Evolutionary conservation across 23 tunicate species (phyloP), one percentile per base, ranked within the genome.

Genomic region (Clavelina lepadiformis): DNA sequence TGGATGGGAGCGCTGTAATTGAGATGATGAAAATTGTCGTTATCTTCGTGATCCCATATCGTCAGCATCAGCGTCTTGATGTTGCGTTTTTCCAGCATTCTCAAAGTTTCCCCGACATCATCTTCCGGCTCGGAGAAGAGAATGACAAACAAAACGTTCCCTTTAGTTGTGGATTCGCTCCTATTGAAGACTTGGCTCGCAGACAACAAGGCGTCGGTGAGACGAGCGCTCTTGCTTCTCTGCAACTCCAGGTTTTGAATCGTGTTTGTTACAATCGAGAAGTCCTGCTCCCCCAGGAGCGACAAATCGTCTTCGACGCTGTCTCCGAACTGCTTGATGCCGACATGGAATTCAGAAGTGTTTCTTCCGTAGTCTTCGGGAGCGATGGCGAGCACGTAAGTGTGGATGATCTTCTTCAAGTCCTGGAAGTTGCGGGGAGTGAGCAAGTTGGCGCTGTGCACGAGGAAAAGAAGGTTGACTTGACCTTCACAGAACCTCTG

Each of bases 201-300:
- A 11, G 41, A 20, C 51, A 23, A 19, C 22, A 78, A 18, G 33
- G 57, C 83, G 18, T 33, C 30, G 27, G 2, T 38, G 4, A 78
- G 25, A 4, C 37, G 34, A 25, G 35, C 57, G 20, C 0, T 27
- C 7, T 46, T 41, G 28, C 66, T 38, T 7, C 70, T 36, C 31
- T 78, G 75, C 65, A 78, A 33, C 33, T 78, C 75, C 75, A 78
- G 25, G 19, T 68, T 49, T n/a, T 58, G 5, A 2, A 78, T 37
- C 18, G 75, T 21, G 31, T 67, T 68, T 30, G 33, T 25, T 4
- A 78, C 28, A 45, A 58, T 55, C 18, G 46, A 23, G 45, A 67
- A 31, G 24, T 66, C 58, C 57, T 78, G 83, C n/a, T 68, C 34
- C 30, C 28, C 35, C n/a, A 36, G 24, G 0, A 78, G 35, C 2